Evolutionary conservation across 2,888 invertebrate species (phyloP).

Genomic region (Yponomeuta evonymella): DNA sequence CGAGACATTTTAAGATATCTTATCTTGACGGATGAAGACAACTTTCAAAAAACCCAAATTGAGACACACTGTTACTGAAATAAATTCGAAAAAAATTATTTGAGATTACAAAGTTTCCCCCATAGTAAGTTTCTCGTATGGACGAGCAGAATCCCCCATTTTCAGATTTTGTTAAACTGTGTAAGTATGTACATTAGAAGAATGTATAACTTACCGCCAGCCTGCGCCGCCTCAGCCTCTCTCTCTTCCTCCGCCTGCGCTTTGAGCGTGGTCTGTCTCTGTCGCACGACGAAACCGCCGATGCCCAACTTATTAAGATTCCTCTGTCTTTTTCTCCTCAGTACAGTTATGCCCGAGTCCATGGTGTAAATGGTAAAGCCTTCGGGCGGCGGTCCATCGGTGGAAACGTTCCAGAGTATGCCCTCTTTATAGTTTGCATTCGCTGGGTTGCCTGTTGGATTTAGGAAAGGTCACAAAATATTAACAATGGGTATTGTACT

Average conservation of each 20-base stretch:
- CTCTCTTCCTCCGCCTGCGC: slow-evolving; percentile 54
- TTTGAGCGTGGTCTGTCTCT: slow-evolving; percentile 69
- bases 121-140: no score
- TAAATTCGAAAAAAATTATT: not conserved
- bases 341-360: slow-evolving; percentile 86
- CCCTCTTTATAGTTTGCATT: slow-evolving; percentile 83
- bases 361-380: slow-evolving; percentile 88
- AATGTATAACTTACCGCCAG: slow-evolving; percentile 41
- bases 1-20: no score
- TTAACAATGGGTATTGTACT: no score
- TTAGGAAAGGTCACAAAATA: no score
- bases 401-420: slow-evolving; percentile 85
- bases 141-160: not conserved
- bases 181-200: not conserved
- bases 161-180: not conserved
- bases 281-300: slow-evolving; percentile 91
- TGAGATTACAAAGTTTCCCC: no score
- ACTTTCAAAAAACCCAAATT: no score
- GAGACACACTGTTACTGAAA: no score
- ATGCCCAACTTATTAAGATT: slow-evolving; percentile 92
- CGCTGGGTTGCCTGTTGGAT: not conserved
- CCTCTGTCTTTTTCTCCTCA: slow-evolving; percentile 88
- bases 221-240: slow-evolving; percentile 54
- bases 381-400: slow-evolving; percentile 88
- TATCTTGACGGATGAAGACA: no score